Conservation (phyloP, 2,113 vertebrate species). For the Tachuris rubrigastra region DNA sequence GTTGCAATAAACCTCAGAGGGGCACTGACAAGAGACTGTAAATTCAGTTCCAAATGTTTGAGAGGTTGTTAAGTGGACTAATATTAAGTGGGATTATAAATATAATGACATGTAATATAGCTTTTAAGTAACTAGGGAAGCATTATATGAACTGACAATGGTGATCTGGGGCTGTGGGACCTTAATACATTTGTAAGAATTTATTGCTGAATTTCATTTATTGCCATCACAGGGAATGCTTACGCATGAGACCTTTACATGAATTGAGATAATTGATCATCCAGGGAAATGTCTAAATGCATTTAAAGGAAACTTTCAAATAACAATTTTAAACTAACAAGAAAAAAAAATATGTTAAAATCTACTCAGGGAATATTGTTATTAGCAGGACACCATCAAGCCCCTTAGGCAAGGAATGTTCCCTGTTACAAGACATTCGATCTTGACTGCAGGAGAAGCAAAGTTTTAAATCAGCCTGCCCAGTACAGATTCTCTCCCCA, state of each 20-base stretch:
- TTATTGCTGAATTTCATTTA: conserved; percentile 46
- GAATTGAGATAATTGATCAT: conserved; percentile 43
- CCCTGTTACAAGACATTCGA: not conserved
- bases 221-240: conserved; percentile 7
- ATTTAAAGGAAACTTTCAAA: conserved; percentile 36
- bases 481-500: not conserved
- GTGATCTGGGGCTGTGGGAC: conserved; percentile 18
- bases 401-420: conserved; percentile 24
- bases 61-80: conserved; percentile 37
- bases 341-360: not conserved
- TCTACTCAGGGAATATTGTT: conserved; percentile 20
- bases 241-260: not conserved
- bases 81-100: conserved; percentile 27
- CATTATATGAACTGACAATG: conserved; percentile 22
- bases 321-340: conserved; percentile 12
- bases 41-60: conserved; percentile 42
- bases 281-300: conserved; percentile 29
- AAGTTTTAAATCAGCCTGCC: not conserved
- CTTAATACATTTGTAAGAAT: conserved; percentile 45
- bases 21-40: not conserved
- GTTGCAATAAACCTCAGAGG: conserved; percentile 33
- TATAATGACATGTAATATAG: conserved; percentile 2
- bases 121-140: conserved; percentile 25
- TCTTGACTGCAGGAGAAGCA: not conserved
- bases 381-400: conserved; percentile 9